A percentile compares a stretch with the other conserved stretches of the same genome.
Evolutionary conservation across 2,888 invertebrate species (phyloP).

Genomic region (Ernsta delagoae): DNA sequence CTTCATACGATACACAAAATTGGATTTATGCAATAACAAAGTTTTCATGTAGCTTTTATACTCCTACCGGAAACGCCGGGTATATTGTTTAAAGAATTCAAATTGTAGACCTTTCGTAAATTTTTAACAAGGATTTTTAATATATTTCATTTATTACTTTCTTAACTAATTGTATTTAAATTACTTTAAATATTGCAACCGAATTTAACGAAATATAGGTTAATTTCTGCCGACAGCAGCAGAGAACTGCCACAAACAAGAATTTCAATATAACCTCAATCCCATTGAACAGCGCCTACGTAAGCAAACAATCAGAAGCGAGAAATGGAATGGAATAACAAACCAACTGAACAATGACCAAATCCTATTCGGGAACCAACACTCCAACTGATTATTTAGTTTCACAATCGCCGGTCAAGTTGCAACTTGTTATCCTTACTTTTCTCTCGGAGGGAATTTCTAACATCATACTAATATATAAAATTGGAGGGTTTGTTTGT

Average conservation of each 20-base stretch:
- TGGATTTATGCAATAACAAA: conserved; percentile 20
- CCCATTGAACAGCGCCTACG: not conserved
- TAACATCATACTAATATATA: too few species aligned
- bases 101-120: conserved; percentile 1
- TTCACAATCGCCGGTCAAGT: conserved; percentile 2
- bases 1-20: conserved; percentile 19
- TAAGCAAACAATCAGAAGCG: conserved; percentile 21
- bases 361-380: conserved; percentile 13
- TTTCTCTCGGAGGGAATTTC: conserved; percentile 1
- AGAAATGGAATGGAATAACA: conserved; percentile 7
- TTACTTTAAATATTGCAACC: not conserved
- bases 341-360: conserved; percentile 21
- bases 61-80: not conserved
- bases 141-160: too few species aligned
- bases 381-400: conserved; percentile 21
- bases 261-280: not conserved
- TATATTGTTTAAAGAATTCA: conserved; percentile 8
- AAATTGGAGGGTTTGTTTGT: too few species aligned
- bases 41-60: conserved; percentile 4
- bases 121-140: too few species aligned
- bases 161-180: too few species aligned
- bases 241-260: not conserved
- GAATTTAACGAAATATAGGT: too few species aligned
- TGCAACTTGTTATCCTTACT: conserved; percentile 13
- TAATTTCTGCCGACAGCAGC: not conserved